Percentiles rank a stretch among this genome's conserved stretches.
phyloP scores from a whole-genome alignment of 2,888 invertebrate genomes.

The Anthrax anthrax region DNA sequence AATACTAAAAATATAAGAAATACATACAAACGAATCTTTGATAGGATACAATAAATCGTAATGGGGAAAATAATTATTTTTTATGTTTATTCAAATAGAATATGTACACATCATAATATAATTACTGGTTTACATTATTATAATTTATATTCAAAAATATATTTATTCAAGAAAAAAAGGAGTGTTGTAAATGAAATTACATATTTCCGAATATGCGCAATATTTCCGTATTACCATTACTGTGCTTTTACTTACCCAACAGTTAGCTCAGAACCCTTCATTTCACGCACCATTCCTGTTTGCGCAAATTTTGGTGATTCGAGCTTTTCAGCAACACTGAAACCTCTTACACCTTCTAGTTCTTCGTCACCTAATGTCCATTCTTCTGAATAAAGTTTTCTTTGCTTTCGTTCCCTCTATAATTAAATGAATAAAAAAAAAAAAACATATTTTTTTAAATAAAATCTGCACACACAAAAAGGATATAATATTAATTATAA shows the following conservation, averaged over 20 bases:
- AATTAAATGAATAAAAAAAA: conserved; percentile 13
- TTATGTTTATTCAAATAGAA: no score
- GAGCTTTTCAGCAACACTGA: conserved; percentile 85
- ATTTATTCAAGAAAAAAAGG: no score
- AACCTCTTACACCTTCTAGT: conserved; percentile 69
- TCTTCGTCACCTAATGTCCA: conserved; percentile 73
- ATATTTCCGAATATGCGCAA: not conserved
- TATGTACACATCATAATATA: no score
- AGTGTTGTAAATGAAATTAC: no score
- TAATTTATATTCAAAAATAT: no score
- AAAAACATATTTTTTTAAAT: not conserved
- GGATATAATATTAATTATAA: no score
- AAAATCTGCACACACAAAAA: not conserved
- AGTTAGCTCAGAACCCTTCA: conserved; percentile 68
- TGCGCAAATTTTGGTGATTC: conserved; percentile 60
- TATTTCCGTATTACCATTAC: no score
- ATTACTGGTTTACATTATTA: no score
- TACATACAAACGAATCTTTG: no score
- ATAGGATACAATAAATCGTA: no score
- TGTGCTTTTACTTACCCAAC: conserved; percentile 44
- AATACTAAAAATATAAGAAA: no score
- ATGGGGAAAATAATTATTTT: no score
- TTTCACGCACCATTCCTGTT: conserved; percentile 67
- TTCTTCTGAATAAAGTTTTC: conserved; percentile 86
- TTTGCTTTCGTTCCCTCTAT: conserved; percentile 80